Conservation (phyloP, 2,113 vertebrate species). For the Galeopterus variegatus region DNA sequence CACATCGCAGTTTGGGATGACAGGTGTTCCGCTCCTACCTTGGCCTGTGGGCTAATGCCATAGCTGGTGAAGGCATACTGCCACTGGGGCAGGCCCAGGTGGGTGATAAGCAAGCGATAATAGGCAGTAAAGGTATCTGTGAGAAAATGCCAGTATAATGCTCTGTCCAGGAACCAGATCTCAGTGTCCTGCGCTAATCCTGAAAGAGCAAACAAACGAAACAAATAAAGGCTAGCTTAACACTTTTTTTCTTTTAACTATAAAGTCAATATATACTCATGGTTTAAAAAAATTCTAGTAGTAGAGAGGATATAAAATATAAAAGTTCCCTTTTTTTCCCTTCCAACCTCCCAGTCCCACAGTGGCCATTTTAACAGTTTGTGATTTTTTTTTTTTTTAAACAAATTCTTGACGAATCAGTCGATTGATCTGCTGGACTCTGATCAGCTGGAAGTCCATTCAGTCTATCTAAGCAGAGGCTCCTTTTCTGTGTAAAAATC, state of each 20-base stretch:
- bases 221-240: neutral
- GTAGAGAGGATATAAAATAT: neutral
- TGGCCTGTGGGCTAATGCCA: conserved; percentile 96
- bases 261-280: neutral
- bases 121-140: conserved; percentile 96
- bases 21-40: conserved; percentile 88
- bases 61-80: conserved; percentile 96
- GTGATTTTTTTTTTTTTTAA: neutral
- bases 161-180: conserved; percentile 98
- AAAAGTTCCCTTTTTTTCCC: neutral
- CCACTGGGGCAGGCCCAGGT: conserved; percentile 98
- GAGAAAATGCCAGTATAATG: conserved; percentile 97
- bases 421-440: no score
- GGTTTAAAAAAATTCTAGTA: neutral
- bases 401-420: neutral
- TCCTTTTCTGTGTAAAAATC: neutral
- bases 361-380: neutral
- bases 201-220: conserved; percentile 80
- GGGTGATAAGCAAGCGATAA: conserved; percentile 96
- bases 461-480: neutral
- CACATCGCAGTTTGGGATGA: neutral
- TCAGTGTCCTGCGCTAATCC: conserved; percentile 92
- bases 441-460: neutral
- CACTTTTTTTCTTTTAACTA: neutral
- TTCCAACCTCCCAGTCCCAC: neutral